Evolutionary conservation across 2,113 vertebrate genomes (phyloP).

Genomic region (Centropus unirufus): DNA sequence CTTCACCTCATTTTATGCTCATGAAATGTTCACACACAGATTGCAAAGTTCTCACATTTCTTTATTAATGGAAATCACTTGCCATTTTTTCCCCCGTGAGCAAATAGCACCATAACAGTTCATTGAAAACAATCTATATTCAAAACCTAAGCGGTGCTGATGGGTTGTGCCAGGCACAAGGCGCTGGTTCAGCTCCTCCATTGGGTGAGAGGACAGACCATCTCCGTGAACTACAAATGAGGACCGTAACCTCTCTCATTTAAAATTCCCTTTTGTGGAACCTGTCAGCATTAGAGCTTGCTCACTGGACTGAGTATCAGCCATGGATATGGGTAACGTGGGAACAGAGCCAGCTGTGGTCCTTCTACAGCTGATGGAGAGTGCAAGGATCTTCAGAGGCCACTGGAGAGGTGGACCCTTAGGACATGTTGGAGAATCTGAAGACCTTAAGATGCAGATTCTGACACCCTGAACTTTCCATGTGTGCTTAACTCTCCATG

Average conservation of each 20-base stretch:
- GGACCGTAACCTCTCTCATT: not conserved
- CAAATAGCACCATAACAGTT: not conserved
- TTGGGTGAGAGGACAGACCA: rapidly evolving
- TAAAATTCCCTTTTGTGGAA: not conserved
- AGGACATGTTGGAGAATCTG: not conserved
- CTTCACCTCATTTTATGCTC: not conserved
- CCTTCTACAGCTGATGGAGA: not conserved
- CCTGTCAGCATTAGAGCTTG: not conserved
- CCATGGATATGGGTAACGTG: not conserved
- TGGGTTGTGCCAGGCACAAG: not conserved
- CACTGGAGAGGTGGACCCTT: not conserved
- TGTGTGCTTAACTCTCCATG: not conserved
- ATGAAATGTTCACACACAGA: not conserved
- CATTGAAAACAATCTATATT: not conserved
- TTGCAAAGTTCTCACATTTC: not conserved
- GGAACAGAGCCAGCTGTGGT: not conserved
- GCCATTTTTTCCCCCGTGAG: not conserved
- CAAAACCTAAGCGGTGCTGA: not conserved
- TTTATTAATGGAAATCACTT: not conserved
- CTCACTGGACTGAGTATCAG: not conserved
- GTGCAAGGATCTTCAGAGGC: not conserved
- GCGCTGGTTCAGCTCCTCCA: not conserved
- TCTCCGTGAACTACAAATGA: not conserved
- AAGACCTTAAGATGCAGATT: no score
- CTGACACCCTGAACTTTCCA: no score